phyloP scores from a whole-genome alignment of 2,113 vertebrate species.

The cattle (Bos taurus) region DNA sequence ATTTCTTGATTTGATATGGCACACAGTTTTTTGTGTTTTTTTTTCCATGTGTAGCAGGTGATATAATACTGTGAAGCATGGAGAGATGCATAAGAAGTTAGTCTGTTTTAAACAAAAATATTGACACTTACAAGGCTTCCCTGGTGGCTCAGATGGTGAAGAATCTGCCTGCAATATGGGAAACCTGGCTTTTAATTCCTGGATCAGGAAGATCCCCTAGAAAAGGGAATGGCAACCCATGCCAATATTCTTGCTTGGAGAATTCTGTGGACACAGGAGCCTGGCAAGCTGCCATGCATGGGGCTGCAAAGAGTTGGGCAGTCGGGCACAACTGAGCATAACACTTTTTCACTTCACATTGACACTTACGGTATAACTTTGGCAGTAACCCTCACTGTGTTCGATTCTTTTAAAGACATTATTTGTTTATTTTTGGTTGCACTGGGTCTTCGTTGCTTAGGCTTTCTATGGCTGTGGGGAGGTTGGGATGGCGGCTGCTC shows the following conservation, averaged over 20 bases:
- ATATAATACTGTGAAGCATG: neutral
- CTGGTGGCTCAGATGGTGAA: neutral
- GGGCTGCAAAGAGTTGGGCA: neutral
- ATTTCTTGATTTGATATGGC: neutral
- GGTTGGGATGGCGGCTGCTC: neutral
- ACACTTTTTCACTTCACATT: neutral
- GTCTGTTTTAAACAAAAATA: neutral
- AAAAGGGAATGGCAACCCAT: neutral
- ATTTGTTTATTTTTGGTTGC: neutral
- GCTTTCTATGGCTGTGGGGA: neutral
- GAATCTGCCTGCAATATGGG: neutral
- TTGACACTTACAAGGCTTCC: neutral
- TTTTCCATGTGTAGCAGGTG: neutral
- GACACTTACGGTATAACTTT: neutral
- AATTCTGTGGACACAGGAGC: neutral
- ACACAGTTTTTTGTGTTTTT: neutral
- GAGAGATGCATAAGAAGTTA: neutral
- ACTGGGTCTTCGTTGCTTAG: neutral
- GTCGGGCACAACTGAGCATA: neutral
- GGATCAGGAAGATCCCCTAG: neutral
- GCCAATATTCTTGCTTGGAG: neutral
- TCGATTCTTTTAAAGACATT: neutral
- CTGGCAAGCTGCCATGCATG: neutral
- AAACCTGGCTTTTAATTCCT: neutral
- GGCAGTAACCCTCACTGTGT: neutral